Conservation (phyloP, 2,113 vertebrate genomes). For the Ammodramus savannarum region DNA sequence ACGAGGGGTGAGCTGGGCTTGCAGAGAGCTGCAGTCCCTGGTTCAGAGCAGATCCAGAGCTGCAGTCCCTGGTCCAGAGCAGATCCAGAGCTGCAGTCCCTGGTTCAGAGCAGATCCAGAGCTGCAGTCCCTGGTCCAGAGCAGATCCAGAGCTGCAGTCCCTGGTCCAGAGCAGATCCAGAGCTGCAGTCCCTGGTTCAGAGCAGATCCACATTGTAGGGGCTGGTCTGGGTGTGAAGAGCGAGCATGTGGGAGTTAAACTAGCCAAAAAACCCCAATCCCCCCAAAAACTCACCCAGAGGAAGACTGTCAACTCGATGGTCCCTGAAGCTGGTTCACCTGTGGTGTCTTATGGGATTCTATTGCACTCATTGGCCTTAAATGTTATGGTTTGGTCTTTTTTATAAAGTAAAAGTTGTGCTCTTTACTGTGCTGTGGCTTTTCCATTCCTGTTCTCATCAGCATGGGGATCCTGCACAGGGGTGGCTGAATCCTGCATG, state of each 20-base stretch:
- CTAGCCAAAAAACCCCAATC: not conserved
- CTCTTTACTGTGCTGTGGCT: not conserved
- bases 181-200: not conserved
- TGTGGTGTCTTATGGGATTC: not conserved
- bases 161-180: not conserved
- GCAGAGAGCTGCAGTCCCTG: not conserved
- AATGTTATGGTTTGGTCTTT: not conserved
- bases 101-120: not conserved
- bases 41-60: not conserved
- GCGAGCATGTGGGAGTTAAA: not conserved
- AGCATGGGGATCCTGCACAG: rapidly evolving
- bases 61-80: rapidly evolving
- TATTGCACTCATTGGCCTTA: slow-evolving; percentile 14
- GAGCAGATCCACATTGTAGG: not conserved
- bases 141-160: not conserved
- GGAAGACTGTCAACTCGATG: not conserved
- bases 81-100: not conserved
- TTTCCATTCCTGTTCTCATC: not conserved
- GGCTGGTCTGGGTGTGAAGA: not conserved
- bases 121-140: not conserved
- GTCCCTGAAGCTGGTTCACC: not conserved
- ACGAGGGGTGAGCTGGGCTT: not conserved
- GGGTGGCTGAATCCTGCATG: not conserved
- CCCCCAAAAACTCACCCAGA: not conserved
- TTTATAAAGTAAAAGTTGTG: slow-evolving; percentile 38